Evolutionary conservation across 2,888 invertebrate genomes (phyloP).

Genomic region (Athalia cordata): DNA sequence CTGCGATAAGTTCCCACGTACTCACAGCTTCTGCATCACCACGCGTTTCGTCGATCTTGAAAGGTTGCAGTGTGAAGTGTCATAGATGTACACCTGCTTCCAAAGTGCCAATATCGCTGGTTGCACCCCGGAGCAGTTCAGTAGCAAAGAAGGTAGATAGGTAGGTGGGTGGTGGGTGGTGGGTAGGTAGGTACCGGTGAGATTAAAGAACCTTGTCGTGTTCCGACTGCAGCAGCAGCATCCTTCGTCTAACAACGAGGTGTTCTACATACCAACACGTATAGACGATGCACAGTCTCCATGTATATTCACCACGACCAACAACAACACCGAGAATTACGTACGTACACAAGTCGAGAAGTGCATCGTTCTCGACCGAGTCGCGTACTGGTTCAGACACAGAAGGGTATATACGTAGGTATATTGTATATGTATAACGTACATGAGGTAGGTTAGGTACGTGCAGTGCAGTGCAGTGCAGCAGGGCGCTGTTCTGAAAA

Average conservation of each 20-base stretch:
- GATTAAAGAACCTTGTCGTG: slow-evolving; percentile 34
- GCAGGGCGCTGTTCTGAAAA: slow-evolving; percentile 30
- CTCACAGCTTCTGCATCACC: too few relatives aligned
- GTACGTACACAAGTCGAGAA: too few relatives aligned
- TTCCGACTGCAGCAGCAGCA: slow-evolving; percentile 14
- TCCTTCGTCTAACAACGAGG: slow-evolving; percentile 13
- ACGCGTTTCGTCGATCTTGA: neutral
- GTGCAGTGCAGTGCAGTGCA: neutral
- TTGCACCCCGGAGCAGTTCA: neutral
- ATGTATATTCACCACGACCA: too few relatives aligned
- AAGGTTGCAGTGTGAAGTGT: slow-evolving; percentile 35
- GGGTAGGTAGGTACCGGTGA: neutral
- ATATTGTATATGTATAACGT: neutral
- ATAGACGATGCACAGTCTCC: neutral
- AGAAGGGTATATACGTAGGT: neutral
- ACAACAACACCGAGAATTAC: too few relatives aligned
- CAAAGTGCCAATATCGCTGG: neutral
- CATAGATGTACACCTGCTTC: slow-evolving; percentile 1
- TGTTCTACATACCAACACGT: neutral
- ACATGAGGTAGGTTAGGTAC: too few relatives aligned
- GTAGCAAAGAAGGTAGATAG: too few relatives aligned
- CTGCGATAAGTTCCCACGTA: too few relatives aligned
- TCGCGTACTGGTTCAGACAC: neutral
- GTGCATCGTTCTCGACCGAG: too few relatives aligned
- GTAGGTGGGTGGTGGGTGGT: too few relatives aligned